Conservation (phyloP, 2,113 vertebrate species). For the Hippolais icterina region DNA sequence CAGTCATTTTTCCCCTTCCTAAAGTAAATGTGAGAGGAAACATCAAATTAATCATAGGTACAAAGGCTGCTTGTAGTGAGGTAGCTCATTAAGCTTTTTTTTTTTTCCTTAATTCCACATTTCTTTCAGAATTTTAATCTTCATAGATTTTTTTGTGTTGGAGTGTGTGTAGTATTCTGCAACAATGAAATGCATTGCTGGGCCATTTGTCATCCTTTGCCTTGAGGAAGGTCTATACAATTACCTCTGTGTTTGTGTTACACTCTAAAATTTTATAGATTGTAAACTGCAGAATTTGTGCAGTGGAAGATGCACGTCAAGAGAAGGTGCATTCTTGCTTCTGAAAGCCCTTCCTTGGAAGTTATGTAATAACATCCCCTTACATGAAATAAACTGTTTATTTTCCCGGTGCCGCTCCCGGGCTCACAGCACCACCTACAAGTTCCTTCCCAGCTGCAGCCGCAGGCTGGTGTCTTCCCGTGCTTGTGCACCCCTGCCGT, state of each 20-base stretch:
- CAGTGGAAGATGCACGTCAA: background rate
- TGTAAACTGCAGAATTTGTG: background rate
- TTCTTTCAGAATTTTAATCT: conserved; percentile 41
- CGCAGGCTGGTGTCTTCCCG: background rate
- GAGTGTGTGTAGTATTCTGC: background rate
- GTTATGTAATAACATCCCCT: background rate
- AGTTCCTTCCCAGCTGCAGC: background rate
- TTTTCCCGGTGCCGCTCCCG: background rate
- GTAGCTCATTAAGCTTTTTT: conserved; percentile 8
- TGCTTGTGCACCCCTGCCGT: background rate
- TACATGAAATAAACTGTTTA: background rate
- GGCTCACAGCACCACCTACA: conserved; percentile 1
- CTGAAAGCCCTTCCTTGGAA: background rate
- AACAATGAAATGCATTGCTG: background rate
- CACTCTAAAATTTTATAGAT: background rate
- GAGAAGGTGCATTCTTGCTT: background rate
- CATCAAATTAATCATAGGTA: background rate
- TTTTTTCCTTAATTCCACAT: background rate
- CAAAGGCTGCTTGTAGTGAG: background rate
- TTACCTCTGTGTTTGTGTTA: background rate
- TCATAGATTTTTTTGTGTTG: background rate
- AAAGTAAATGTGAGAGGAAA: conserved; percentile 9
- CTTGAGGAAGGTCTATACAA: background rate
- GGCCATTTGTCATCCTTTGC: conserved; percentile 10
- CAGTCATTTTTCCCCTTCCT: background rate